phyloP scores from a whole-genome alignment of 1,140 invertebrate genomes.

The Homalodisca vitripennis region DNA sequence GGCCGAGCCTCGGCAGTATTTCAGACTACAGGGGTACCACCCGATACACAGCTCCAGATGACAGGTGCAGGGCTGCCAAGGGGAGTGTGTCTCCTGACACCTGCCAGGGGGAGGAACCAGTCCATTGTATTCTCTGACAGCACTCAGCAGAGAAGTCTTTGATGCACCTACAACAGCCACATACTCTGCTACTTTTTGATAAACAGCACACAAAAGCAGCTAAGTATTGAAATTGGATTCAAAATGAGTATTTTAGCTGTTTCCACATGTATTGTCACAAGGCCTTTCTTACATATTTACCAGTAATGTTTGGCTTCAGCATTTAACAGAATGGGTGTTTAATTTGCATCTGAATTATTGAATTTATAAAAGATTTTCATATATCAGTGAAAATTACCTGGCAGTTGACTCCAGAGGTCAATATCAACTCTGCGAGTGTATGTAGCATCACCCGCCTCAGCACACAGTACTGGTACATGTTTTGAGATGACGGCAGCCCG shows the following conservation, averaged over 20 bases:
- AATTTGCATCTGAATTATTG: too few species aligned
- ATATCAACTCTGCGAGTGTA: slow-evolving; percentile 78
- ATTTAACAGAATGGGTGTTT: too few species aligned
- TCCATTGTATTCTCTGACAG: slow-evolving; percentile 35
- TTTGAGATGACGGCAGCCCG: slow-evolving; percentile 70
- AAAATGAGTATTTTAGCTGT: too few species aligned
- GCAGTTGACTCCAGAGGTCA: slow-evolving; percentile 68
- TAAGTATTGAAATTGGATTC: too few species aligned
- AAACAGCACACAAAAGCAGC: too few species aligned
- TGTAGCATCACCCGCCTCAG: slow-evolving; percentile 71
- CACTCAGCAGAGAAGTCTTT: slow-evolving; percentile 51
- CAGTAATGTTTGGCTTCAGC: too few species aligned
- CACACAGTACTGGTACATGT: slow-evolving; percentile 70
- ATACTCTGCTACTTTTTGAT: too few species aligned
- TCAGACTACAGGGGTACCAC: slow-evolving; percentile 91
- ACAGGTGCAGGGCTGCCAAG: slow-evolving; percentile 72
- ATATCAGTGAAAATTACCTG: too few species aligned
- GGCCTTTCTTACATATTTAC: too few species aligned
- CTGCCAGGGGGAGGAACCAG: slow-evolving; percentile 45
- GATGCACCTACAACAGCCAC: slow-evolving; percentile 59
- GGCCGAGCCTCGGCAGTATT: slow-evolving; percentile 81
- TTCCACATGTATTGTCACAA: too few species aligned
- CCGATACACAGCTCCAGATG: slow-evolving; percentile 79
- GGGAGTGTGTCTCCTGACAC: slow-evolving; percentile 62
- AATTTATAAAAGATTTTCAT: too few species aligned